phyloP scores from a whole-genome alignment of 2,888 invertebrate genomes.

The Macrosiphum euphorbiae region DNA sequence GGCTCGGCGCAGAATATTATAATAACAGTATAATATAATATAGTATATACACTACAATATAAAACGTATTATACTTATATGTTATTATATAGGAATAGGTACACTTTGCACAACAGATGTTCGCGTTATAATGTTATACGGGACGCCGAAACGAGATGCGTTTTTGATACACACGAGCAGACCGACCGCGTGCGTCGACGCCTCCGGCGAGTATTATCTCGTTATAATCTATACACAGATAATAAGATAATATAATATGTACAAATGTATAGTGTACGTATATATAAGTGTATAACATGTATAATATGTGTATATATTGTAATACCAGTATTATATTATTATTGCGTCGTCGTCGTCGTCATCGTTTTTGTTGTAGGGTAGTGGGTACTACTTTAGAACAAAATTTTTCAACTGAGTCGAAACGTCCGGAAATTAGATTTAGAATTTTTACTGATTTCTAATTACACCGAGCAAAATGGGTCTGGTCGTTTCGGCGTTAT shows the following conservation, averaged over 20 bases:
- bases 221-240: background rate
- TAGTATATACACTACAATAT: background rate
- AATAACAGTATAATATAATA: background rate
- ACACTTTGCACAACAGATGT: slow-evolving; percentile 46
- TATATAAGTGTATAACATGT: background rate
- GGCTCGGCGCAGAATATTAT: background rate
- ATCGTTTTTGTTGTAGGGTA: background rate
- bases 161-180: slow-evolving; percentile 27
- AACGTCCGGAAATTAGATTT: background rate
- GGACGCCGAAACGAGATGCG: slow-evolving; percentile 4
- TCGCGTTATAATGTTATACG: slow-evolving; percentile 4
- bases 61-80: background rate
- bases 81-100: background rate
- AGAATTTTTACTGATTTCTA: background rate
- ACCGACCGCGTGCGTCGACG: background rate
- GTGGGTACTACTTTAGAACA: background rate
- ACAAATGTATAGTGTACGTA: background rate
- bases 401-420: background rate
- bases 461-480: background rate
- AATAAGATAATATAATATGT: background rate
- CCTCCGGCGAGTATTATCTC: background rate
- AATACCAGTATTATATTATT: background rate
- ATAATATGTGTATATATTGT: background rate
- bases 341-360: background rate
- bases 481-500: background rate